Conservation (phyloP, 2,113 vertebrate genomes). For the Nyctereutes procyonoides region DNA sequence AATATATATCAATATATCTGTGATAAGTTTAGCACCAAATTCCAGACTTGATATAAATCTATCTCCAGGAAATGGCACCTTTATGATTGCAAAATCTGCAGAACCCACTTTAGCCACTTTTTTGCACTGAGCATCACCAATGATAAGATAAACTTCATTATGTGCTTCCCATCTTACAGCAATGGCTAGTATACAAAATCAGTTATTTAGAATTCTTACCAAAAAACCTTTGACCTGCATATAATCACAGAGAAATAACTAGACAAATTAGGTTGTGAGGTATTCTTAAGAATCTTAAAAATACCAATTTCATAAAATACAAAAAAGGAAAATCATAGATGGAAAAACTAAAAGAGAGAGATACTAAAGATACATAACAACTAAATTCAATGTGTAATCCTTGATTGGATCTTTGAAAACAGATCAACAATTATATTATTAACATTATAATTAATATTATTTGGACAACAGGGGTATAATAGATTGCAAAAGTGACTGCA, state of each 20-base stretch:
- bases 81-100: background rate
- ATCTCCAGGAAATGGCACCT: background rate
- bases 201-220: constrained; percentile 38
- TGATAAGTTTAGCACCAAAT: background rate
- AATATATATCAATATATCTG: background rate
- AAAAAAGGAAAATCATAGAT: background rate
- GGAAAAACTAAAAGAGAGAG: background rate
- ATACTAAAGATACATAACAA: background rate
- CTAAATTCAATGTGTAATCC: background rate
- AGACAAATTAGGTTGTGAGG: background rate
- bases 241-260: constrained; percentile 24
- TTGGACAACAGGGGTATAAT: background rate
- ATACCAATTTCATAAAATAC: constrained; percentile 18
- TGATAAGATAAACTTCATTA: background rate
- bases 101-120: background rate
- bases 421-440: background rate
- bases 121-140: background rate
- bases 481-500: background rate
- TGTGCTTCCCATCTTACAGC: background rate
- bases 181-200: background rate
- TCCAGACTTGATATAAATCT: background rate
- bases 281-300: constrained; percentile 38
- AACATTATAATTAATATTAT: background rate
- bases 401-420: constrained; percentile 41
- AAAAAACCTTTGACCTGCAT: background rate